Base-by-base conservation (phyloP, 2,888 invertebrate species). In the Liodrosophila aerea region DNA sequence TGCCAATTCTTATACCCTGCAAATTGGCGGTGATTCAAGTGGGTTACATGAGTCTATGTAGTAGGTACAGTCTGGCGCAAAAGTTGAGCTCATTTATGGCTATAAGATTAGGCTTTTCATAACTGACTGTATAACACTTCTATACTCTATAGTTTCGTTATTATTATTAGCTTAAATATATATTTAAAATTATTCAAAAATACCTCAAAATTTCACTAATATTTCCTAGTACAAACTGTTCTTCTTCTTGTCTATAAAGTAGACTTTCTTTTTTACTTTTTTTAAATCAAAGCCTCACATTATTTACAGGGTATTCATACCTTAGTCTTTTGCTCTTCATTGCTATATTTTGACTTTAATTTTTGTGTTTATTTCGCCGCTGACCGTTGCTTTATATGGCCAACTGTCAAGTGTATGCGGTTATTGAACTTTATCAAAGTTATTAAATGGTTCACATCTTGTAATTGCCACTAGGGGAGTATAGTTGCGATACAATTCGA, bases 391-490 rank as follows among this genome's bases (percentile, higher is more conserved):
- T 74, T 60, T 76, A 68, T 84, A 68, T 73, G 82, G 64, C 60
- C 58, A 77, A 52, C 61, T 45, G 73, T 57, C 59, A 47, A 60
- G 46, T 40, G 53, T 29, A 43, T 50, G 84, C 76, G 76, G 77
- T 85, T 86, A 76, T 86, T 80, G 86, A 77, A 83, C 77, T 60
- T 58, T 45, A 44, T 56, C 50, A 56, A 37, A 53, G 41, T 65
- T 73, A 69, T 69, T 77, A 64, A 76, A 76, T 50, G 50, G 58
- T 43, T 56, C 75, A 63, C 64, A 51, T 54, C 51, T 69, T 64
- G 52, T 56, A 64, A 71, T 75, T 71, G 59, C 52, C 71, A 30
- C 70, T 52, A 22, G 8, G 70, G 71, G 75, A 64, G 43, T 44
- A 53, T 31, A 49, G 40, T 46, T 50, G 56, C 34, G 53, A 22